Evolutionary conservation across 92 coral and sea anemone species (phyloP).

Genomic region (Zoanthus sociatus): DNA sequence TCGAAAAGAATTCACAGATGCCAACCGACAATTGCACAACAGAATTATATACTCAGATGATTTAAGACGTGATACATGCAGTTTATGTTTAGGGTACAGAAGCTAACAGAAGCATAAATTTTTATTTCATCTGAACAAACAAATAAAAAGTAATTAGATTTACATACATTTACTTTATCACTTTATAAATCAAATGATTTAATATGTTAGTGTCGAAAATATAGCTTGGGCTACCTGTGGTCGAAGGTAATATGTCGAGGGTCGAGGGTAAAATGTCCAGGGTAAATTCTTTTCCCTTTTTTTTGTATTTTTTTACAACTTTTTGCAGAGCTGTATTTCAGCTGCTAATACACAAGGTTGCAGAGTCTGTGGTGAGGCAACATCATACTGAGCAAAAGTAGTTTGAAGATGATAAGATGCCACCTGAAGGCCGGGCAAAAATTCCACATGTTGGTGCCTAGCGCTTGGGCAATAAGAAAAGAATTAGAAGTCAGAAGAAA

Average conservation of each 20-base stretch:
- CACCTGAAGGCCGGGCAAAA: conserved; percentile 48
- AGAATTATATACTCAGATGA: conserved; percentile 21
- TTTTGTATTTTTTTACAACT: too few species aligned
- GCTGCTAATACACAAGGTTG: conserved; percentile 27
- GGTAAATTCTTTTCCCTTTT: too few species aligned
- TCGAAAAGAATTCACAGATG: conserved; percentile 36
- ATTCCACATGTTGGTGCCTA: conserved; percentile 46
- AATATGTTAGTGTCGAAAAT: too few species aligned
- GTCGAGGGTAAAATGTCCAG: too few species aligned
- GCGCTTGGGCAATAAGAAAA: conserved; percentile 20
- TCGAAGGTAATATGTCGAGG: too few species aligned
- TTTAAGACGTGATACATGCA: conserved; percentile 12
- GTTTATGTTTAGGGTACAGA: not conserved
- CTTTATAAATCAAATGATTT: too few species aligned
- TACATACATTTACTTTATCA: too few species aligned
- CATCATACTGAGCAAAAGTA: conserved; percentile 7
- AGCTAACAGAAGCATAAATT: conserved; percentile 14
- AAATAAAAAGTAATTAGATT: too few species aligned
- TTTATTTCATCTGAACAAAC: not conserved
- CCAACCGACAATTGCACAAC: conserved; percentile 25
- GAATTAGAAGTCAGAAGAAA: conserved; percentile 13
- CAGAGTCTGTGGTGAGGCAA: not conserved
- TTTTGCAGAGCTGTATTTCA: not conserved
- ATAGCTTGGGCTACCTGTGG: too few species aligned
- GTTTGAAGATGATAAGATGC: conserved; percentile 31